Conservation (phyloP, 2,797 vertebrate genomes). For the Alauda arvensis region DNA sequence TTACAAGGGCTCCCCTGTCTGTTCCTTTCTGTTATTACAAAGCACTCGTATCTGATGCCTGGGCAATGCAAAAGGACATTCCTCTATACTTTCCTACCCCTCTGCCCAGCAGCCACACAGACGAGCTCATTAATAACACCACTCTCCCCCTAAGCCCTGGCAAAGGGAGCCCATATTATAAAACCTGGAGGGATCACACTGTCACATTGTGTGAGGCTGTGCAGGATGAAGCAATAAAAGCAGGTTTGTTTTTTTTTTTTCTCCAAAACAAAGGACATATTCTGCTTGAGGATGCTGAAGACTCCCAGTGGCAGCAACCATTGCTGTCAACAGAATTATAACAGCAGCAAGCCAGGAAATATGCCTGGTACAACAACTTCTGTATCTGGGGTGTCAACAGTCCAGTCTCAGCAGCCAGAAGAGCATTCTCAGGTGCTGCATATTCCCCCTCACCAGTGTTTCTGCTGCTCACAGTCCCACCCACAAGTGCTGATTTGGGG, state of each 20-base stretch:
- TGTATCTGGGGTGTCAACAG: not conserved
- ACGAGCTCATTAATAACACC: not conserved
- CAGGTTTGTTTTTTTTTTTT: not conserved
- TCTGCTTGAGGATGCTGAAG: not conserved
- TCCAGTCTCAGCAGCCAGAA: not conserved
- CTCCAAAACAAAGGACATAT: not conserved
- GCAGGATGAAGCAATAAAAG: not conserved
- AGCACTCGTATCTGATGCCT: not conserved
- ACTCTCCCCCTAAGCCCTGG: not conserved
- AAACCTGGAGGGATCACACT: not conserved
- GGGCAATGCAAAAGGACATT: not conserved
- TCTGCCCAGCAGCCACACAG: not conserved
- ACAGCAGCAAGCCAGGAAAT: not conserved
- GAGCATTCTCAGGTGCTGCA: not conserved
- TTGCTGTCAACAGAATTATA: not conserved
- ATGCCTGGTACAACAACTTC: not conserved
- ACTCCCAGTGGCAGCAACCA: not conserved
- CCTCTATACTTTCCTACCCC: not conserved
- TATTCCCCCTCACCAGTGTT: not conserved
- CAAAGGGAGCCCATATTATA: not conserved
- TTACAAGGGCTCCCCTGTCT: conserved; percentile 48
- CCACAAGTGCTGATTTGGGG: not conserved
- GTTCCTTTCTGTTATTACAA: conserved; percentile 43
- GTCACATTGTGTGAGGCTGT: not conserved
- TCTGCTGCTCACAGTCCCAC: not conserved